Conservation (phyloP, 2,113 vertebrate species). For the Alaudala cheleensis region DNA sequence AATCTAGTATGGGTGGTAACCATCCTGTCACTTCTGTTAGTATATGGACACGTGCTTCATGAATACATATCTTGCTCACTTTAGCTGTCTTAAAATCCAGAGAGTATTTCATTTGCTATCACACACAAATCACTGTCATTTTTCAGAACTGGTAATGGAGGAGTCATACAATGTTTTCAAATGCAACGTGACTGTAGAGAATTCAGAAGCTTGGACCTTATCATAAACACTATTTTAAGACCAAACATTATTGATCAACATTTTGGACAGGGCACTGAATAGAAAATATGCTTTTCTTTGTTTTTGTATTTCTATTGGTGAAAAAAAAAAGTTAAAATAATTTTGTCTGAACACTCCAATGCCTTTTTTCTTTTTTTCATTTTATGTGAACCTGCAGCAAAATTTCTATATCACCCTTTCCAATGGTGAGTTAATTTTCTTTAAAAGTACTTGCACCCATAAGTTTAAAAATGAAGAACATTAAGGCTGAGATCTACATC, state of each 20-base stretch:
- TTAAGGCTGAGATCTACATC: background rate
- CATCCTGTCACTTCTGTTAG: background rate
- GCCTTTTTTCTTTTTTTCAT: background rate
- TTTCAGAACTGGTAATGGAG: background rate
- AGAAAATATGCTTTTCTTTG: background rate
- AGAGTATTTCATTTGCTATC: background rate
- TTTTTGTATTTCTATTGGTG: background rate
- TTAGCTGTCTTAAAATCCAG: background rate
- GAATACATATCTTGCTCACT: background rate
- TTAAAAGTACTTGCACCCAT: background rate
- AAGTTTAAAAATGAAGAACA: background rate
- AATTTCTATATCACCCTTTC: background rate
- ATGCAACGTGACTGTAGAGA: background rate
- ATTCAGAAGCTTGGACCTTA: background rate
- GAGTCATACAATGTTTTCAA: background rate
- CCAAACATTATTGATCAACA: background rate
- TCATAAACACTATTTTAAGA: background rate
- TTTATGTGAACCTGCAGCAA: background rate
- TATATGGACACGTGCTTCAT: accelerated
- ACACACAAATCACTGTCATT: background rate
- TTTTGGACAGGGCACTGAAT: background rate
- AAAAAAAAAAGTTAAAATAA: background rate
- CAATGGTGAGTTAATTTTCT: background rate
- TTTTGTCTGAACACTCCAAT: background rate
- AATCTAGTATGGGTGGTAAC: background rate